A percentile compares a stretch with the other conserved stretches of the same genome.
These are phyloP conservation scores for Sebastes trivittatus DNA, from an alignment of 2,797 vertebrate species.

Conservation along the genomic window DNA sequence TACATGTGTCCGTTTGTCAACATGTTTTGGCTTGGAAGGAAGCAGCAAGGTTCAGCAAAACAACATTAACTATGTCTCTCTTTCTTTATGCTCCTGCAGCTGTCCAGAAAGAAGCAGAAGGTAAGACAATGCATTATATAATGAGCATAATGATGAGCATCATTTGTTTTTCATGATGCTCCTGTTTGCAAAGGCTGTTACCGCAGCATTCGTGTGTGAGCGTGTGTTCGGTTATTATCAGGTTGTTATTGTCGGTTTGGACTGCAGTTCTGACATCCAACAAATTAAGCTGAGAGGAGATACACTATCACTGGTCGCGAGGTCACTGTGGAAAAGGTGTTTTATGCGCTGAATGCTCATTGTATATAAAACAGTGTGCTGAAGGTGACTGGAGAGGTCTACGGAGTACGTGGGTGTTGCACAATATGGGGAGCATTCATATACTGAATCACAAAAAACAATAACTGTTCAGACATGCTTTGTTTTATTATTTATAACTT, in stretches of 20 bases:
- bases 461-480: conserved; percentile 40
- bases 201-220: conserved; percentile 49
- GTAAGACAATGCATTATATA: conserved; percentile 78
- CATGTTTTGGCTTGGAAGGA: neutral
- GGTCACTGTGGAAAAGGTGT: conserved; percentile 57
- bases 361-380: conserved; percentile 59
- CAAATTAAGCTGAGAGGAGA: conserved; percentile 73
- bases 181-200: conserved; percentile 63
- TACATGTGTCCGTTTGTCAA: neutral
- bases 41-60: neutral
- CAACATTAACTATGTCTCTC: conserved; percentile 51
- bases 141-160: conserved; percentile 51
- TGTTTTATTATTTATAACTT: conserved; percentile 52
- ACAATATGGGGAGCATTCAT: conserved; percentile 40
- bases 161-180: conserved; percentile 59
- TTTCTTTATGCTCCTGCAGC: conserved; percentile 68
- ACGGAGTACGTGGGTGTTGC: conserved; percentile 51
- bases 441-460: conserved; percentile 37
- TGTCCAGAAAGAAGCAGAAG: conserved; percentile 84
- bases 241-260: conserved; percentile 82
- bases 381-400: conserved; percentile 70
- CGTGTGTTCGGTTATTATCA: conserved; percentile 63
- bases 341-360: conserved; percentile 59
- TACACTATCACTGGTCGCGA: conserved; percentile 55
- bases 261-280: conserved; percentile 85